These are phyloP conservation scores for Sinotaia quadrata DNA, from an alignment of 2,888 invertebrate species.

Conservation along the genomic window DNA sequence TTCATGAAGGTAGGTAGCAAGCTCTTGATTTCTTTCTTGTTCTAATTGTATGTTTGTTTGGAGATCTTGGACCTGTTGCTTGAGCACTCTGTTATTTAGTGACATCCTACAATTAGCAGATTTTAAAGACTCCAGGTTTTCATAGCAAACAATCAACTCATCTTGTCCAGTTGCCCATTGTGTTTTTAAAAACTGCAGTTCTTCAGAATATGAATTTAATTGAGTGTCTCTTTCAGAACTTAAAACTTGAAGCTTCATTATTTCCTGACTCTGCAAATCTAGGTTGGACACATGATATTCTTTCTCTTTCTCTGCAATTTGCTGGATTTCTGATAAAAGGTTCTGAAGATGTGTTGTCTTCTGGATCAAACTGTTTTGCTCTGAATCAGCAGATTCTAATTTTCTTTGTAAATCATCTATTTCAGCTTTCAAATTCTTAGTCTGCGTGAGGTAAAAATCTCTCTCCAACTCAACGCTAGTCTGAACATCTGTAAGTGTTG, in stretches of 20 bases:
- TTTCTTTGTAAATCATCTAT: slow-evolving; percentile 12
- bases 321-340: slow-evolving; percentile 14
- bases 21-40: neutral
- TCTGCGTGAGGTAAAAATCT: slow-evolving; percentile 24
- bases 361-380: neutral
- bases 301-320: neutral
- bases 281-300: neutral
- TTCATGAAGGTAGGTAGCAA: slow-evolving; percentile 5
- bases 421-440: slow-evolving; percentile 22
- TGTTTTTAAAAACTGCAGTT: slow-evolving; percentile 13
- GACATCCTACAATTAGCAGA: neutral
- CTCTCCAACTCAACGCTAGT: slow-evolving; percentile 19
- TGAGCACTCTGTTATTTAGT: neutral
- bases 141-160: slow-evolving; percentile 11
- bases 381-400: no score
- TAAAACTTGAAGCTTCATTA: no score
- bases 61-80: slow-evolving; percentile 8
- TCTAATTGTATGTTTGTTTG: neutral
- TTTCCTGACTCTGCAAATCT: neutral
- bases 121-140: slow-evolving; percentile 2
- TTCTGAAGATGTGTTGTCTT: neutral
- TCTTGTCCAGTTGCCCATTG: slow-evolving; percentile 12
- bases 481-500: slow-evolving; percentile 27
- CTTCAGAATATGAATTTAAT: neutral
- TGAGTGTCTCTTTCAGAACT: neutral